phyloP scores from a whole-genome alignment of 37 sponge, comb jelly and placozoan species.

The Hexactinellida sp. region DNA sequence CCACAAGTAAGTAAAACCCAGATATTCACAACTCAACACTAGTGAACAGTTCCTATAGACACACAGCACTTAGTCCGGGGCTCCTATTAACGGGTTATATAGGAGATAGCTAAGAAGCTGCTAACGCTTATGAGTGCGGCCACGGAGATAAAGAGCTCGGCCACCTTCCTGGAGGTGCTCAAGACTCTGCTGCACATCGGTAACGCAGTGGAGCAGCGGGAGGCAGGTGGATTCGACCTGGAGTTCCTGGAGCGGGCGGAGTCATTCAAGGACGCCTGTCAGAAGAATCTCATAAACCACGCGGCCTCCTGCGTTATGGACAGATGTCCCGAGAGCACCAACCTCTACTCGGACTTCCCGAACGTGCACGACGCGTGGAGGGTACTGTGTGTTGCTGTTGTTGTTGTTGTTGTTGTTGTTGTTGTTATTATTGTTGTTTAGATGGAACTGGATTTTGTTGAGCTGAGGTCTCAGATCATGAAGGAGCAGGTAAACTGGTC shows the following conservation, averaged over 20 bases:
- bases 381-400: background rate
- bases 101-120: constrained; percentile 11
- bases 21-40: too few species aligned
- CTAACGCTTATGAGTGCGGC: background rate
- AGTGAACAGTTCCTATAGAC: too few species aligned
- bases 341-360: background rate
- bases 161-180: background rate
- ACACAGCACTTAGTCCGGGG: too few species aligned
- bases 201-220: background rate
- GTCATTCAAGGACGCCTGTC: background rate
- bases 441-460: background rate
- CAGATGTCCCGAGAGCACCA: background rate
- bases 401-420: background rate
- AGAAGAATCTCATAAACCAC: background rate
- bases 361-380: background rate
- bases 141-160: background rate
- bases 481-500: background rate
- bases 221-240: background rate
- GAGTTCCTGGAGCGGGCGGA: background rate
- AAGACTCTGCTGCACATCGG: background rate
- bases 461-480: background rate
- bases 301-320: background rate
- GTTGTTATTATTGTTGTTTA: background rate
- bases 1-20: too few species aligned
- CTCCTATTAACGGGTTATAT: background rate